These are phyloP conservation scores for Macaria notata DNA, from an alignment of 2,888 invertebrate species.

Conservation along the genomic window DNA sequence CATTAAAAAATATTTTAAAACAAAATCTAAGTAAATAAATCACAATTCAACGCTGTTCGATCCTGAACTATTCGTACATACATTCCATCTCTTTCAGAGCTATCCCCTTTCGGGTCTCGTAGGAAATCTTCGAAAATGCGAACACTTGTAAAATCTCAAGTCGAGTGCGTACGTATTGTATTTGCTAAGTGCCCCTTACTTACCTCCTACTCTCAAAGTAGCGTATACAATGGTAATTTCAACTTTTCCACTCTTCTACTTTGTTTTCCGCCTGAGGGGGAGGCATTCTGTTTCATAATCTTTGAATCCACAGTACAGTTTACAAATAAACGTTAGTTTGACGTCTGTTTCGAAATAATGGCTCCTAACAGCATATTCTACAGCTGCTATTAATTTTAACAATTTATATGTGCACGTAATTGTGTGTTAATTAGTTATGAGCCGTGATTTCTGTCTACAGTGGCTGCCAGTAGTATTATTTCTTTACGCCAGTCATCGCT, in stretches of 20 bases:
- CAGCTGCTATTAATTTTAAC: no score
- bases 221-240: conserved; percentile 42
- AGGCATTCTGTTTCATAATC: conserved; percentile 1
- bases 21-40: no score
- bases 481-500: background rate
- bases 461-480: no score
- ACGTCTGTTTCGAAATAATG: background rate
- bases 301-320: background rate
- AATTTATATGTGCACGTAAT: no score
- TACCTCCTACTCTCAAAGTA: conserved; percentile 38
- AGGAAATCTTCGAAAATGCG: conserved; percentile 44
- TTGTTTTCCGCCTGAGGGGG: conserved; percentile 2
- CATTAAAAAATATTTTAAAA: no score
- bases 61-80: no score
- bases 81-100: conserved; percentile 35
- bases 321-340: background rate
- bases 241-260: conserved; percentile 21
- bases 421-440: no score
- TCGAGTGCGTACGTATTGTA: conserved; percentile 47
- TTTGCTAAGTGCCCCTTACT: conserved; percentile 43
- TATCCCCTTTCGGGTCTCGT: conserved; percentile 26
- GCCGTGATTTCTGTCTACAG: no score
- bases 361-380: no score
- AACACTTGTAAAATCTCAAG: conserved; percentile 43
- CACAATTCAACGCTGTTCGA: no score